phyloP scores from a whole-genome alignment of 2,113 vertebrate species.

The Nothoprocta pentlandii region DNA sequence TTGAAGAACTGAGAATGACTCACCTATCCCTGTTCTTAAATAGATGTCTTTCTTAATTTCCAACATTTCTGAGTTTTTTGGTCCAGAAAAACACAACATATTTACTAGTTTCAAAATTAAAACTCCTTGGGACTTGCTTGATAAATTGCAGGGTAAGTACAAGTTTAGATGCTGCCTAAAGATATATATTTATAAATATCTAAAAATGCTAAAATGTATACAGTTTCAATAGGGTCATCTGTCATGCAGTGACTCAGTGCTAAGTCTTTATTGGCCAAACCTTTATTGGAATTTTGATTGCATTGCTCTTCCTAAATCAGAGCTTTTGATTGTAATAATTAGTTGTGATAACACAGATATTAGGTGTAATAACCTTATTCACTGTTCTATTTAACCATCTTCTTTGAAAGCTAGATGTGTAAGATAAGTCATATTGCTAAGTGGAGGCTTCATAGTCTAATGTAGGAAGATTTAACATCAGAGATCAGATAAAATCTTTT shows the following conservation, averaged over 20 bases:
- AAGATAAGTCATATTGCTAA: slow-evolving; percentile 55
- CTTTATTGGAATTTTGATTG: background rate
- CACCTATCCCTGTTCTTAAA: background rate
- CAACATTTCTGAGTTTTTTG: background rate
- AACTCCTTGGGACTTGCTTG: background rate
- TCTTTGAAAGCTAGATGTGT: slow-evolving; percentile 21
- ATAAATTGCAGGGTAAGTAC: background rate
- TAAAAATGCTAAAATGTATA: slow-evolving; percentile 8
- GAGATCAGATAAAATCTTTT: slow-evolving; percentile 68
- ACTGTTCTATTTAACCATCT: background rate
- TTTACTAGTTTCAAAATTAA: background rate
- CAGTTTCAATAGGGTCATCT: background rate
- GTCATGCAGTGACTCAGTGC: background rate
- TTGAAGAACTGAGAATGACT: background rate
- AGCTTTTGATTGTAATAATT: background rate
- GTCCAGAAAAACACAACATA: background rate
- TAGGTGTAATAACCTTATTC: background rate
- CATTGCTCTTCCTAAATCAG: background rate
- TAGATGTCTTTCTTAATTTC: background rate
- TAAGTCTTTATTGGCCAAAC: background rate
- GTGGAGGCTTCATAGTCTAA: slow-evolving; percentile 67
- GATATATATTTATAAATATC: background rate
- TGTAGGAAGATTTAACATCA: slow-evolving; percentile 66
- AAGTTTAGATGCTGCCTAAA: background rate
- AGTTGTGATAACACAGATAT: background rate